A percentile compares a stretch with the other conserved stretches of the same genome.
These are phyloP conservation scores for Invenusta paracnida DNA, from an alignment of 2,888 invertebrate species.

Conservation along the genomic window DNA sequence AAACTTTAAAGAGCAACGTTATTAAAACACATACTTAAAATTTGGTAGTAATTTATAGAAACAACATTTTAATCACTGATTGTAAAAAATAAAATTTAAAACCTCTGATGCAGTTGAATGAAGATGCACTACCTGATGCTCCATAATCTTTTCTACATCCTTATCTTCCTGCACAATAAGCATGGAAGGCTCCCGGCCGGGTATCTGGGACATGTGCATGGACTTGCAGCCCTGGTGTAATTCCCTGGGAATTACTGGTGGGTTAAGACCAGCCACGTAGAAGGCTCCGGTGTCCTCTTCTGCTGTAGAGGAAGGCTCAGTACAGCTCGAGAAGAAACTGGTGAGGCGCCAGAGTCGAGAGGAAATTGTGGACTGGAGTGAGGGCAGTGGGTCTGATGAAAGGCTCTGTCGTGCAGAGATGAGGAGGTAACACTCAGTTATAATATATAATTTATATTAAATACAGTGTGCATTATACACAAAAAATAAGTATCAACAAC, in stretches of 20 bases:
- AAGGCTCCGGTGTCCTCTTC: neutral
- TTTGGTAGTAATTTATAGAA: too few relatives aligned
- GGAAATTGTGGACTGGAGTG: neutral
- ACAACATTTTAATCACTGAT: too few relatives aligned
- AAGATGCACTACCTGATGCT: neutral
- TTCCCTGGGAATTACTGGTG: neutral
- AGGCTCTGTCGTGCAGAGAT: neutral
- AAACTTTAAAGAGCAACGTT: too few relatives aligned
- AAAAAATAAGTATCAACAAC: too few relatives aligned
- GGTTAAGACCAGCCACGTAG: neutral
- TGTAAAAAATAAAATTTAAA: too few relatives aligned
- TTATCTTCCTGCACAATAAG: neutral
- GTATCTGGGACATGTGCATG: neutral
- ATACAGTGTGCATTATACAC: too few relatives aligned
- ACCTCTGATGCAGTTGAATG: too few relatives aligned
- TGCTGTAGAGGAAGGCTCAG: neutral
- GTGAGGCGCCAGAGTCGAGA: conserved; percentile 8
- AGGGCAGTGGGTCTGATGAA: neutral
- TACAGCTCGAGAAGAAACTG: neutral
- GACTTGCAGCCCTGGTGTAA: neutral
- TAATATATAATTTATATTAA: too few relatives aligned
- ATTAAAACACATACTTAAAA: too few relatives aligned
- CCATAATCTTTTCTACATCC: neutral
- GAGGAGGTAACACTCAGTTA: too few relatives aligned
- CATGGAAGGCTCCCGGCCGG: neutral